These are phyloP conservation scores for Cataglyphis cursor DNA, from an alignment of 2,888 invertebrate species.

Conservation along the genomic window DNA sequence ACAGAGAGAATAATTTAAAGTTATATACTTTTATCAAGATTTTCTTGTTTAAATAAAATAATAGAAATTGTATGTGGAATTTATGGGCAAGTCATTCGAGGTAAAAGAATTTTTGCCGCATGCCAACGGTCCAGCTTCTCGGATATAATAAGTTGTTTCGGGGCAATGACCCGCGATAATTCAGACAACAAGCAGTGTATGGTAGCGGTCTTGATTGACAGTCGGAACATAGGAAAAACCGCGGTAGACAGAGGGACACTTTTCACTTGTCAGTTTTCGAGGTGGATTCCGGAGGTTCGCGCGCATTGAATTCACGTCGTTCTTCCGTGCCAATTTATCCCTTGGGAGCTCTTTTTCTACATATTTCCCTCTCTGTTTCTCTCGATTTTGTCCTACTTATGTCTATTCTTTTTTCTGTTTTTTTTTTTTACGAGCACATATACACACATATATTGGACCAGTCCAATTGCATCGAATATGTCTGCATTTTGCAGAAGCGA, in stretches of 20 bases:
- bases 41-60: not conserved
- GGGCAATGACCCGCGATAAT: constrained; percentile 30
- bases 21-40: not conserved
- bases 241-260: constrained; percentile 27
- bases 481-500: constrained; percentile 9
- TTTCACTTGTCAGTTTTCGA: constrained; percentile 41
- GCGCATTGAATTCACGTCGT: constrained; percentile 27
- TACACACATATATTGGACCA: not conserved
- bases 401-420: not conserved
- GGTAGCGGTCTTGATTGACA: constrained; percentile 36
- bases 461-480: constrained; percentile 13
- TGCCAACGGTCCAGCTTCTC: not conserved
- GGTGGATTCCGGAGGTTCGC: constrained; percentile 40
- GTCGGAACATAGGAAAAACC: constrained; percentile 28
- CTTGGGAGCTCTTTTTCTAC: not conserved
- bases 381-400: not conserved
- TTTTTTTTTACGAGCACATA: not conserved
- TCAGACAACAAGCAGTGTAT: constrained; percentile 11
- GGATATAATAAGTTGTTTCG: constrained; percentile 26
- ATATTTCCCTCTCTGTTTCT: not conserved
- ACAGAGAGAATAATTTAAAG: not conserved
- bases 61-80: not conserved
- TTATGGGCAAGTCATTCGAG: not conserved
- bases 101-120: not conserved
- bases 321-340: constrained; percentile 36